These are phyloP conservation scores for Calidris pugnax DNA, from an alignment of 2,113 vertebrate species.

Conservation along the genomic window DNA sequence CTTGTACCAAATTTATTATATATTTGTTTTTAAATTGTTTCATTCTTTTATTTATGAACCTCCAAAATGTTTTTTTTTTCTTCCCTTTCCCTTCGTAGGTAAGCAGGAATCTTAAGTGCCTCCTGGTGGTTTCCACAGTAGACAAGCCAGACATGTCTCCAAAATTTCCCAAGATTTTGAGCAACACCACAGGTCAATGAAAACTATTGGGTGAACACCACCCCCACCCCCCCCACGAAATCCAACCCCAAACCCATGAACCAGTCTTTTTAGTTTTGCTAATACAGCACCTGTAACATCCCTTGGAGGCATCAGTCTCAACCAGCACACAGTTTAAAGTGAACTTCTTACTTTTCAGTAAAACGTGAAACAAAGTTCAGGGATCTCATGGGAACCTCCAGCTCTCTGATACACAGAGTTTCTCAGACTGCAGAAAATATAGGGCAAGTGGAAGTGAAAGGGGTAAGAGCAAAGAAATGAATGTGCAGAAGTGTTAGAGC, in stretches of 20 bases:
- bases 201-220: too few relatives aligned
- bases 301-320: background rate
- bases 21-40: background rate
- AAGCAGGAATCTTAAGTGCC: background rate
- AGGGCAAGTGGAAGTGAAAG: background rate
- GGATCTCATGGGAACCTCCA: background rate
- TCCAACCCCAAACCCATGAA: background rate
- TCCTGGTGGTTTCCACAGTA: background rate
- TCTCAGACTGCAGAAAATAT: background rate
- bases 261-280: background rate
- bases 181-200: background rate
- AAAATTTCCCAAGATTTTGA: background rate
- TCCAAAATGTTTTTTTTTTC: background rate
- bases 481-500: background rate
- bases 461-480: background rate
- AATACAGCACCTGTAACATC: background rate
- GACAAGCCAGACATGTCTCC: background rate
- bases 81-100: background rate
- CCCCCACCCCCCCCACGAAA: background rate
- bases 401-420: background rate
- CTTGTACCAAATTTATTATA: background rate
- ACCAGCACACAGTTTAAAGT: background rate
- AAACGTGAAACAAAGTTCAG: background rate
- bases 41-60: background rate
- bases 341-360: background rate